Percentiles rank a stretch among this genome's conserved stretches.
These are phyloP conservation scores for Caracal caracal DNA, from an alignment of 2,113 vertebrate genomes.

Conservation along the genomic window DNA sequence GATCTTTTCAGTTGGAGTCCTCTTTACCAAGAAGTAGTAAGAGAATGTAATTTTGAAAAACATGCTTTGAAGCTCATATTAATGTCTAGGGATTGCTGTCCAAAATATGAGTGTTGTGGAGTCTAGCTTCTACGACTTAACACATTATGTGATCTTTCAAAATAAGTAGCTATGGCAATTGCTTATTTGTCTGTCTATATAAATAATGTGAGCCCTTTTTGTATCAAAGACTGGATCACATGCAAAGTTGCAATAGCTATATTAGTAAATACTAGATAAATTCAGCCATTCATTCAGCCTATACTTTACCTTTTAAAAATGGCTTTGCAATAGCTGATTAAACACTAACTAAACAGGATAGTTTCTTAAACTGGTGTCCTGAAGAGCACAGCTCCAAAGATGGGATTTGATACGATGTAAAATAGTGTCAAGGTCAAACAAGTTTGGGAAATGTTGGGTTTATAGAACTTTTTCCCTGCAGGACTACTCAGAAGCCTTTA, in stretches of 20 bases:
- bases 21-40: conserved; percentile 29
- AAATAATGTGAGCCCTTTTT: background rate
- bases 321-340: background rate
- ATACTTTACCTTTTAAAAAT: conserved; percentile 34
- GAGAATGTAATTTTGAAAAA: background rate
- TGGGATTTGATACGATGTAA: background rate
- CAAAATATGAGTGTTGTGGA: background rate
- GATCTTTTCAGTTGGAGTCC: background rate
- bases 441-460: background rate
- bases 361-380: background rate
- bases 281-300: background rate
- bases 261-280: background rate
- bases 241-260: background rate
- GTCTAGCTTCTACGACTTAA: background rate
- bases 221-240: background rate
- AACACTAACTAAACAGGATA: background rate
- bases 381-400: background rate
- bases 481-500: background rate
- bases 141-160: background rate
- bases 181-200: background rate
- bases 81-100: background rate
- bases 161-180: background rate
- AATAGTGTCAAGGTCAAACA: background rate
- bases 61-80: background rate
- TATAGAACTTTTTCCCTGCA: background rate